These are phyloP conservation scores for Lapara coniferarum DNA, from an alignment of 2,888 invertebrate genomes.

Conservation along the genomic window DNA sequence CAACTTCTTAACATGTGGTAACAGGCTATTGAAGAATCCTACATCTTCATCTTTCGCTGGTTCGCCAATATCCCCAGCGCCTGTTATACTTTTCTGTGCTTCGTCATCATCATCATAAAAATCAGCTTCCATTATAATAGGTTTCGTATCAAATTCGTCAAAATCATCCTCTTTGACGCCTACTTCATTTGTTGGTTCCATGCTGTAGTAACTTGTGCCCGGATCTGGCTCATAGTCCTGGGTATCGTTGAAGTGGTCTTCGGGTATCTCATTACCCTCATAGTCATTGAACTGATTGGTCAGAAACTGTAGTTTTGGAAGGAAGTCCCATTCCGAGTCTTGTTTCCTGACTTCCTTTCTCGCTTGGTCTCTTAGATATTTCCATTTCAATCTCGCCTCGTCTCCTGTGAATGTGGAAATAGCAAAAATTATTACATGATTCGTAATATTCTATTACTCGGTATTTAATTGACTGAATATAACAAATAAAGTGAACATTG, in stretches of 20 bases:
- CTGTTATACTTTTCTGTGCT: constrained; percentile 52
- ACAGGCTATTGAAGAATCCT: constrained; percentile 75
- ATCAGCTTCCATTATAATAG: constrained; percentile 76
- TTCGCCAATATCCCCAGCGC: constrained; percentile 45
- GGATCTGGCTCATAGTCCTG: constrained; percentile 61
- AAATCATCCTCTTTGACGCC: constrained; percentile 73
- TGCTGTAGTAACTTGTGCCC: constrained; percentile 57
- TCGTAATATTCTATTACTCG: no score
- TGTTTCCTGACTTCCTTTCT: constrained; percentile 74
- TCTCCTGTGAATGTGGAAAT: constrained; percentile 59
- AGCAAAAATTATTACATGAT: no score
- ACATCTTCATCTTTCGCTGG: constrained; percentile 73
- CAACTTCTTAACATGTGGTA: constrained; percentile 76
- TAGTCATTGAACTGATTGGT: constrained; percentile 77
- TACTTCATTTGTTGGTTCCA: constrained; percentile 54
- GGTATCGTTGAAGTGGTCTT: constrained; percentile 47
- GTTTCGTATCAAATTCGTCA: constrained; percentile 78
- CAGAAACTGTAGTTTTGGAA: constrained; percentile 71
- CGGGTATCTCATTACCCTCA: constrained; percentile 61
- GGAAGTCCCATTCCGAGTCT: constrained; percentile 73
- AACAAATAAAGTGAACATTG: neutral
- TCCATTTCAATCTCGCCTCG: constrained; percentile 78
- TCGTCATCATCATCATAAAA: constrained; percentile 78
- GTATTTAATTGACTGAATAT: no score
- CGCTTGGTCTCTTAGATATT: constrained; percentile 76